Evolutionary conservation across 2,888 invertebrate genomes (phyloP), one percentile per base, ranked within the genome.

Genomic region (Heliconius cydno): DNA sequence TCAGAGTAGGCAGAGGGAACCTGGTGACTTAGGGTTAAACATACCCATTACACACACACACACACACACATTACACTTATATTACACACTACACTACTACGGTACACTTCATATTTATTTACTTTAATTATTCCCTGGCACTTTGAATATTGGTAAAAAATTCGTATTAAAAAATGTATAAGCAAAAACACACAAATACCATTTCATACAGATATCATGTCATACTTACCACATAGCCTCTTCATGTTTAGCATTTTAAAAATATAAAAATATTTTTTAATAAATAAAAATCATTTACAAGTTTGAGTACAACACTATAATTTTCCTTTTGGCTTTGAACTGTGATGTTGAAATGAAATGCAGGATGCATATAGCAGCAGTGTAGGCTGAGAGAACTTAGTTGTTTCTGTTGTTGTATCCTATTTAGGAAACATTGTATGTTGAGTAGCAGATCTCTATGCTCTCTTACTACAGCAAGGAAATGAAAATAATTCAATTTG

Each of bases 191-290:
- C 15, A 52, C 19, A n/a, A 25, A 12, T n/a, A 60, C 60, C 60
- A 60, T 60, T 7, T 60, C 4, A 63, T 22, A 63, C n/a, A 28
- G 3, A 52, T 52, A 72, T 30, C n/a, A 73, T n/a, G 13, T 34
- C 9, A 38, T 60, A 73, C 73, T 73, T 73, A 73, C 73, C 34
- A 73, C 34, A 60, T 60, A 25, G 38, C 60, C 34, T 73, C 60
- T 60, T 73, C 13, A 73, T 34, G 25, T 34, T 60, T n/a, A 73
- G 73, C 73, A 73, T 73, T 41, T 25, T 15, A 41, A 73, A 73
- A 73, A 73, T 60, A 73, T 25, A 73, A 73, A 57, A 60, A 60
- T 30, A 22, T 68, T 5, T 70, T 70, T 70, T 41, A 15, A 25
- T 70, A 7, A 15, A 46, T 12, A 30, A 65, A 0, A 28, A 65